phyloP scores from a whole-genome alignment of 2,888 invertebrate genomes.

The Antheraea yamamai region DNA sequence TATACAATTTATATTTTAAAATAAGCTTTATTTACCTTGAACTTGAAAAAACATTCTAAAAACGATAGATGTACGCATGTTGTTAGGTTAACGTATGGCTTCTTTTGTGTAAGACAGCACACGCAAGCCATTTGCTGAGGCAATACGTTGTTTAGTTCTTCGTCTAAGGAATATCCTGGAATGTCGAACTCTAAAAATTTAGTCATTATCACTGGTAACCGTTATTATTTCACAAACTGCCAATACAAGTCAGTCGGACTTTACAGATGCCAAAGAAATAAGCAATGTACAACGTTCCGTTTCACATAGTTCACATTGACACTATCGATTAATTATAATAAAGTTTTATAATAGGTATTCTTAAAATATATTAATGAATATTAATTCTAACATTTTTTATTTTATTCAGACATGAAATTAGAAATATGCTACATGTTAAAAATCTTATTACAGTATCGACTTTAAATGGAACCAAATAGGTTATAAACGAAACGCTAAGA shows the following conservation, averaged over 20 bases:
- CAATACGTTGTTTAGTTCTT: background rate
- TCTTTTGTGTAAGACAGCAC: constrained; percentile 49
- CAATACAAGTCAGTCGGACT: constrained; percentile 11
- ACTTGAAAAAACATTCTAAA: constrained; percentile 42
- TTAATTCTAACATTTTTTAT: background rate
- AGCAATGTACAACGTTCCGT: background rate
- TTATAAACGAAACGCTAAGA: background rate
- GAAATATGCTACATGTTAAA: too few relatives aligned
- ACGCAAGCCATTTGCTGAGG: constrained; percentile 38
- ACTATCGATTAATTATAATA: background rate
- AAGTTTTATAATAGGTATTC: too few relatives aligned
- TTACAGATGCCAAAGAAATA: background rate
- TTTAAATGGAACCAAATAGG: background rate
- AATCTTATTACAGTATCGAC: too few relatives aligned
- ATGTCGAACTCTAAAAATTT: constrained; percentile 27
- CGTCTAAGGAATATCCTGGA: constrained; percentile 17
- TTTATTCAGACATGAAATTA: background rate
- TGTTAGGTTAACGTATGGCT: constrained; percentile 38
- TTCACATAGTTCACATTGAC: background rate
- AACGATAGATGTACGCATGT: constrained; percentile 53
- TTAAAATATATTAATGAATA: too few relatives aligned
- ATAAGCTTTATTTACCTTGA: constrained; percentile 43
- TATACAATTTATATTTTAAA: constrained; percentile 9
- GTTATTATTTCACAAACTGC: constrained; percentile 11
- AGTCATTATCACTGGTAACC: constrained; percentile 26